Evolutionary conservation across 2,113 vertebrate genomes (phyloP).

Genomic region (Lagopus leucura): DNA sequence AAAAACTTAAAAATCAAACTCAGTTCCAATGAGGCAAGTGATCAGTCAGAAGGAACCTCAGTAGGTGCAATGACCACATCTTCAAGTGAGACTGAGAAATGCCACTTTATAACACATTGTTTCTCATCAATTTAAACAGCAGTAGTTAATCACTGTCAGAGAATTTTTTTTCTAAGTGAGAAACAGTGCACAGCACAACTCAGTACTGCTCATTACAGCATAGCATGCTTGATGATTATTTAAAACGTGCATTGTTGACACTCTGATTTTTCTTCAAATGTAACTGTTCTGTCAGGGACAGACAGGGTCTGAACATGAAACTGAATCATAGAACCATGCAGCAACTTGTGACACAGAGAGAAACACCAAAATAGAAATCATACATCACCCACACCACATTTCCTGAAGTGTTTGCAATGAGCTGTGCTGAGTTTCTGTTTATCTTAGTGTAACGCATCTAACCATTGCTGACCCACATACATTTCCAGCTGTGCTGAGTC

Average conservation of each 20-base stretch:
- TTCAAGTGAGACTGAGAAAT: not conserved
- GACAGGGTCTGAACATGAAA: not conserved
- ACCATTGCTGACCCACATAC: not conserved
- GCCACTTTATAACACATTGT: not conserved
- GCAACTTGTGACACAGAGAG: not conserved
- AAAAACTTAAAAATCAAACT: not conserved
- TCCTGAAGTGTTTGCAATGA: not conserved
- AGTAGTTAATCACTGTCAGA: not conserved
- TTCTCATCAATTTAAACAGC: not conserved
- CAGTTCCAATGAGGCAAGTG: not conserved
- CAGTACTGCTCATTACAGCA: not conserved
- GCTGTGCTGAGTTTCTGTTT: not conserved
- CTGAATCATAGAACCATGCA: not conserved
- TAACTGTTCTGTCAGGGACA: not conserved
- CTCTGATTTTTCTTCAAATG: not conserved
- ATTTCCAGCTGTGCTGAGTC: not conserved
- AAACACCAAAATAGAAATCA: not conserved
- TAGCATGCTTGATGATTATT: rapidly evolving
- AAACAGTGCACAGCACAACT: not conserved
- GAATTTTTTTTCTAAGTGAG: not conserved
- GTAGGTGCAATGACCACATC: not conserved
- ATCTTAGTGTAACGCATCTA: not conserved
- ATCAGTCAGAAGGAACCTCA: not conserved
- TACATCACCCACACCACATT: not conserved
- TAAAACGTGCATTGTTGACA: not conserved